Percentiles rank a stretch among this genome's conserved stretches.
Evolutionary conservation across 2,797 vertebrate genomes (phyloP).

Genomic region (Neosilurus mollespiculum): DNA sequence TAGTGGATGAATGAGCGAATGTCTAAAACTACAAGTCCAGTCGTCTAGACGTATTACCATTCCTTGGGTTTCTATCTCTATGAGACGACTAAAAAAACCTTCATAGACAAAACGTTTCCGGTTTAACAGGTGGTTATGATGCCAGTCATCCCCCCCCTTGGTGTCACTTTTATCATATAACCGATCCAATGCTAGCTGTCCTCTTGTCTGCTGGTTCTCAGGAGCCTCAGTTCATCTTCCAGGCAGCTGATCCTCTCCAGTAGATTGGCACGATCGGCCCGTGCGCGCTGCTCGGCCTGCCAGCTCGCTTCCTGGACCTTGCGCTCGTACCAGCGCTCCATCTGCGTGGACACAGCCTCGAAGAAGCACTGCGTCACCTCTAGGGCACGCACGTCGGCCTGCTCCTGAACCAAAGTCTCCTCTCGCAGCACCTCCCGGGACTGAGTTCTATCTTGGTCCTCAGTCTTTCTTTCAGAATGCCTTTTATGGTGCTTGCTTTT

Average conservation of each 20-base stretch:
- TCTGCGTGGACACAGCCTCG: constrained; percentile 90
- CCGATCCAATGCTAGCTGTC: constrained; percentile 67
- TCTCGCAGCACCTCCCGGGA: constrained; percentile 65
- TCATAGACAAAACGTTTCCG: neutral
- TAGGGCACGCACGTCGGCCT: constrained; percentile 82
- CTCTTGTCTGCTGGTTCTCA: constrained; percentile 81
- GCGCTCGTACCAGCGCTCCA: constrained; percentile 97
- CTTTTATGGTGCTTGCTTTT: constrained; percentile 69
- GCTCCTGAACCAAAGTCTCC: constrained; percentile 64
- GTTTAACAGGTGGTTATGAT: neutral
- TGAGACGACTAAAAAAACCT: constrained; percentile 10
- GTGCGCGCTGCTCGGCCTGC: constrained; percentile 83
- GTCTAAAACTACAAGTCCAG: neutral
- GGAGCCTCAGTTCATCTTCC: constrained; percentile 86
- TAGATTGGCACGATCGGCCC: constrained; percentile 80
- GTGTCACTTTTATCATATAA: neutral
- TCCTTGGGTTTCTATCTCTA: neutral
- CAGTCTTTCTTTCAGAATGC: constrained; percentile 68
- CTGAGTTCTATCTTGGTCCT: constrained; percentile 58
- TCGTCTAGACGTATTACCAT: neutral
- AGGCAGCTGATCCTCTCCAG: constrained; percentile 83
- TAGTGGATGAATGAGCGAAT: neutral
- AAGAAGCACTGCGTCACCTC: constrained; percentile 97
- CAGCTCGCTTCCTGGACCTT: constrained; percentile 89
- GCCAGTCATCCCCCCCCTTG: too few species aligned